Base-by-base conservation (phyloP, 2,797 vertebrate genomes). In the Hyperoplus lanceolatus region DNA sequence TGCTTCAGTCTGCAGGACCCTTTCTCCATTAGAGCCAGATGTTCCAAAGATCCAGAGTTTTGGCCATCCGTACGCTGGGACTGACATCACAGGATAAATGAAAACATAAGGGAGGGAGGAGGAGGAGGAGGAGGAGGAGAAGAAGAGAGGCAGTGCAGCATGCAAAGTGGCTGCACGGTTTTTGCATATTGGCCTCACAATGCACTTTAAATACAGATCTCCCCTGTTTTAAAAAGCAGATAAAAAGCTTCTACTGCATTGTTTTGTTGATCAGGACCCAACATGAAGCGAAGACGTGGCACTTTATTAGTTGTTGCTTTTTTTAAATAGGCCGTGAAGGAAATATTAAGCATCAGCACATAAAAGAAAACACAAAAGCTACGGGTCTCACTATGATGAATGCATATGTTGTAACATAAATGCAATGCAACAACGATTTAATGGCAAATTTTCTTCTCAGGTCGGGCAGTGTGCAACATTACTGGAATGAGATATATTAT, bases 401-500 rank as follows among this genome's bases (percentile, higher is more conserved):
- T 15, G 21, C 15, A 43, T 11, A 41, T 29, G 29, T 29, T 29
- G 29, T 29, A 29, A 29, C 29, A 29, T 29, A 29, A 29, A 29
- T 29, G 29, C 29, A 29, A 29, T 29, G 29, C 29, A 29, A 29
- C 29, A 29, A 29, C 29, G 29, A 29, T 29, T 29, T 29, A 29
- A 29, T 29, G 29, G 29, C 29, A 8, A 61, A 18, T 82, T 16
- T 73, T 51, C 83, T 61, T 90, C 64, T 67, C 73, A 99, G 98
- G 79, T 99, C 98, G 42, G 98, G 98, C 84, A 99, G 98, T 38
- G 98, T 99, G 68, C 96, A 97, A 70, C 93, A 98, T 80, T 97
- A 99, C 81, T 99, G 98, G 98, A 99, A 97, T 86, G 98, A 99
- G 89, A 99, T 99, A 61, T 99, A 97, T 88, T 97, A 97, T 84